Conservation (phyloP, 2,888 invertebrate genomes). For the Byasa hedistus region DNA sequence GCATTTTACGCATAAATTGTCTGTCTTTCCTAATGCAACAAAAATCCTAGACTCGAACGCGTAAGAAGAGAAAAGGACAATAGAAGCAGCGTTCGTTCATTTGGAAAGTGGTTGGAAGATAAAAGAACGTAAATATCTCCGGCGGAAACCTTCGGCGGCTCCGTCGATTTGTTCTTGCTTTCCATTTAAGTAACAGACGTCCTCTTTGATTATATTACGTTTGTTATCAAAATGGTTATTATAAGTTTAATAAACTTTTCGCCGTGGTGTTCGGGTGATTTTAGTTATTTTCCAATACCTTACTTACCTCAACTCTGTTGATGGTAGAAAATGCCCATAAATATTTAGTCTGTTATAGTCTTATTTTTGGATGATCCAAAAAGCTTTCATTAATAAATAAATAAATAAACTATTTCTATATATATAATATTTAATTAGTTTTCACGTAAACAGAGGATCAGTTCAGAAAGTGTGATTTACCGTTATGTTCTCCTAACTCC, state of each 20-base stretch:
- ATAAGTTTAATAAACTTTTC: neutral
- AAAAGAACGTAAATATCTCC: neutral
- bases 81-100: slow-evolving; percentile 8
- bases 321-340: too few species aligned
- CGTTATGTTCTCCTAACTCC: neutral
- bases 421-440: too few species aligned
- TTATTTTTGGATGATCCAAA: too few species aligned
- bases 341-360: too few species aligned
- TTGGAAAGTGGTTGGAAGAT: slow-evolving; percentile 8
- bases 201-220: neutral
- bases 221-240: neutral
- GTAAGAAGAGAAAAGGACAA: slow-evolving; percentile 2
- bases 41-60: slow-evolving; percentile 9
- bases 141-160: neutral
- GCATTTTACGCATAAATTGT: neutral
- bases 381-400: too few species aligned
- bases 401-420: too few species aligned
- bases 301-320: too few species aligned
- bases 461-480: neutral
- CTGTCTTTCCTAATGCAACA: slow-evolving; percentile 11
- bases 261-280: too few species aligned
- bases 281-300: too few species aligned
- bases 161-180: neutral
- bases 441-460: neutral
- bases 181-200: neutral